A percentile compares a stretch with the other conserved stretches of the same genome.
phyloP scores from a whole-genome alignment of 2,113 vertebrate species.

The Poicephalus gulielmi region DNA sequence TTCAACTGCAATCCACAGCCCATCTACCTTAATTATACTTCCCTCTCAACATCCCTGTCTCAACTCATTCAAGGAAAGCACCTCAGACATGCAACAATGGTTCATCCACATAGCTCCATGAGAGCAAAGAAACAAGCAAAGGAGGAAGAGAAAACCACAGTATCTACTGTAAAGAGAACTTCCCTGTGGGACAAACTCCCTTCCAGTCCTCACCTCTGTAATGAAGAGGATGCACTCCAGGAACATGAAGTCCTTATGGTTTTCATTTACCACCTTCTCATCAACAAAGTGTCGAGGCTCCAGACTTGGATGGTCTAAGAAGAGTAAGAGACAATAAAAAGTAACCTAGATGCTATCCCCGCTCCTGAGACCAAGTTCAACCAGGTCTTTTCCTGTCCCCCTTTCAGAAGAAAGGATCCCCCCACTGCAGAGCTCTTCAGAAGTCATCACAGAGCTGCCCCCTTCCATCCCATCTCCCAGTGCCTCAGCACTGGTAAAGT shows the following conservation, averaged over 20 bases:
- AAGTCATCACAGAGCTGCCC: background rate
- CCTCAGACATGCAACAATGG: background rate
- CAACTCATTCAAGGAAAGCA: background rate
- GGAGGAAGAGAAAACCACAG: conserved; percentile 22
- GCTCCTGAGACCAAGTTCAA: background rate
- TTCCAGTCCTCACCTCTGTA: conserved; percentile 76
- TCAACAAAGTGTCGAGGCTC: conserved; percentile 94
- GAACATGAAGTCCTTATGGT: conserved; percentile 96
- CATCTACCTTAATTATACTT: background rate
- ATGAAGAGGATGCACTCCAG: conserved; percentile 96
- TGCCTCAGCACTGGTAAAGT: background rate
- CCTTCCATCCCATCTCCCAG: background rate
- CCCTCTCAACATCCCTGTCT: background rate
- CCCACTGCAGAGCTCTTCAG: background rate
- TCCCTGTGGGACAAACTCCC: background rate
- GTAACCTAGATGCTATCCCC: background rate
- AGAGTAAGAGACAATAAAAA: background rate
- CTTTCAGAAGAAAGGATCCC: background rate
- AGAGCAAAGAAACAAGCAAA: background rate
- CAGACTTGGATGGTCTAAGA: conserved; percentile 86
- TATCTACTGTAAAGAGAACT: background rate
- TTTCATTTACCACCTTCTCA: conserved; percentile 89
- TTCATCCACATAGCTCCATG: background rate
- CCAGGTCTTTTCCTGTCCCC: background rate
- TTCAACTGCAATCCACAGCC: background rate